Percentiles rank a stretch among this genome's conserved stretches.
Evolutionary conservation across 2,113 vertebrate species (phyloP).

Genomic region (Larimichthys crocea): DNA sequence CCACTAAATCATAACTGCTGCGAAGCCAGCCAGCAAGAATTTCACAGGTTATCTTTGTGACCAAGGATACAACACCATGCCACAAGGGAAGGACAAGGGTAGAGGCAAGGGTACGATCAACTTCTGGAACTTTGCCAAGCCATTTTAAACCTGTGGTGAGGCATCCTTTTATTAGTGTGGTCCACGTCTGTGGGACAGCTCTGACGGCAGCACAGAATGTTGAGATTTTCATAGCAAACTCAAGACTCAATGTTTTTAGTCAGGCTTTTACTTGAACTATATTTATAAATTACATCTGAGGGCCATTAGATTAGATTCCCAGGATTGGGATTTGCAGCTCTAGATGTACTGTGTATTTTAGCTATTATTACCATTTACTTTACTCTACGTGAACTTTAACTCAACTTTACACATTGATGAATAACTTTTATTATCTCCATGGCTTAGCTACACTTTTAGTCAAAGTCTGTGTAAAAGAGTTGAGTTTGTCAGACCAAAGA

Average conservation of each 20-base stretch:
- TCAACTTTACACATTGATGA: too few species aligned
- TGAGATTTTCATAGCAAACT: too few species aligned
- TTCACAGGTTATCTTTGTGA: slow-evolving; percentile 74
- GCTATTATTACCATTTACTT: too few species aligned
- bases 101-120: slow-evolving; percentile 6
- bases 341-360: too few species aligned
- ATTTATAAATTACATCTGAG: not conserved
- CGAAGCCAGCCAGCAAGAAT: slow-evolving; percentile 60
- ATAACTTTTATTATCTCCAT: not conserved
- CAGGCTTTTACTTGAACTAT: too few species aligned
- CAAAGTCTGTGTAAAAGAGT: not conserved
- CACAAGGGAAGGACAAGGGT: slow-evolving; percentile 25
- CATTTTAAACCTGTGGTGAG: not conserved
- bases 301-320: too few species aligned
- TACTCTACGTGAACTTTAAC: too few species aligned
- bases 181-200: too few species aligned
- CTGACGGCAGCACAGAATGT: not conserved
- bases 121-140: not conserved
- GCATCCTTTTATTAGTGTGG: not conserved
- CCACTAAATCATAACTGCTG: not conserved
- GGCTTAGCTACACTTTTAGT: not conserved
- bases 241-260: too few species aligned
- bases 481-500: too few species aligned
- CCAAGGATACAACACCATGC: slow-evolving; percentile 40
- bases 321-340: too few species aligned